Evolutionary conservation across 2,888 invertebrate genomes (phyloP).

Genomic region (Miltochrista miniata): DNA sequence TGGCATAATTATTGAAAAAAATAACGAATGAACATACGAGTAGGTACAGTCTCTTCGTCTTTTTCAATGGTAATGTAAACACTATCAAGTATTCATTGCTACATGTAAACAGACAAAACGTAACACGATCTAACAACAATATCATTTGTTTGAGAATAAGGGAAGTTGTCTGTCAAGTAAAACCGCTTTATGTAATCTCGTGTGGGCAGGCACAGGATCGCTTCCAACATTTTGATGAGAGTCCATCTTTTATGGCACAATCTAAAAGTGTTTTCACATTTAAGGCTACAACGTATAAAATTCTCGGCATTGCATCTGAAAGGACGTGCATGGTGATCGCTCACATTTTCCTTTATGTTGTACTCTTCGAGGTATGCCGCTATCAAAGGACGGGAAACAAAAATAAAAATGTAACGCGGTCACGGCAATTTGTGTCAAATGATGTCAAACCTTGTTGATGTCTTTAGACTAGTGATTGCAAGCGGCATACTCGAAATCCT

Average conservation of each 20-base stretch:
- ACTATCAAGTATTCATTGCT: neutral
- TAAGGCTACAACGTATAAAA: slow-evolving; percentile 20
- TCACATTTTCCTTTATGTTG: slow-evolving; percentile 33
- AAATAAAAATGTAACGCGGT: slow-evolving; percentile 30
- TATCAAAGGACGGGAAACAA: slow-evolving; percentile 31
- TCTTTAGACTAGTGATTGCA: neutral
- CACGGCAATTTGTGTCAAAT: slow-evolving; percentile 33
- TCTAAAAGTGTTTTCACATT: slow-evolving; percentile 35
- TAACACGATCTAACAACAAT: slow-evolving; percentile 18
- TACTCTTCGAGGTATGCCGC: slow-evolving; percentile 26
- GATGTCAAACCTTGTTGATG: slow-evolving; percentile 27
- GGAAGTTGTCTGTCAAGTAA: slow-evolving; percentile 44
- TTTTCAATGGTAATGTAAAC: slow-evolving; percentile 2
- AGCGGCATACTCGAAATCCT: too few species aligned
- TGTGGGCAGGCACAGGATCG: slow-evolving; percentile 46
- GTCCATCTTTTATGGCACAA: slow-evolving; percentile 34
- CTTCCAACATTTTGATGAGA: slow-evolving; percentile 38
- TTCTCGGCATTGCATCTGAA: slow-evolving; percentile 18
- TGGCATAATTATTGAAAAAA: too few species aligned
- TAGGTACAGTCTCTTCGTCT: neutral
- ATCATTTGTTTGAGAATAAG: slow-evolving; percentile 36
- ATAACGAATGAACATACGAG: too few species aligned
- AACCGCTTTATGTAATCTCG: slow-evolving; percentile 42
- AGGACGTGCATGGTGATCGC: slow-evolving; percentile 19
- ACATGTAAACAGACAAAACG: slow-evolving; percentile 4